phyloP scores from a whole-genome alignment of 2,797 vertebrate species.

The Ptychadena robeensis region DNA sequence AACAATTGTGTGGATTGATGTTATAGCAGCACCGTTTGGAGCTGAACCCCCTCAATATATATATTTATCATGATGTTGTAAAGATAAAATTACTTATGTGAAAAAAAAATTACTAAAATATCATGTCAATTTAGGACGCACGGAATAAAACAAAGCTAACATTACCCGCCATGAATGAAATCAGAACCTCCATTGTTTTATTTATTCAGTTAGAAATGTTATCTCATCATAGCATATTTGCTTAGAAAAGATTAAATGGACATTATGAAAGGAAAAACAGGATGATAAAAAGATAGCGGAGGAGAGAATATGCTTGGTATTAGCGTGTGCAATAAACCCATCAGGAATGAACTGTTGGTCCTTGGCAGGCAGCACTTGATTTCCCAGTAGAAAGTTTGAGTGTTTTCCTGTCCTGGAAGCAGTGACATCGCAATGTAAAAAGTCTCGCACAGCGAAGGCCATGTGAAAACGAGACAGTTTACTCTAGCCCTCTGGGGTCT shows the following conservation, averaged over 20 bases:
- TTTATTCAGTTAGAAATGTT: conserved; percentile 1
- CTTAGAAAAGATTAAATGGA: neutral
- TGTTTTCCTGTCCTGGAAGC: conserved; percentile 29
- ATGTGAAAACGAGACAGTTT: conserved; percentile 45
- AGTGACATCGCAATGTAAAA: conserved; percentile 39
- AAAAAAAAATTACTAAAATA: neutral
- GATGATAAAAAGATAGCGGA: conserved; percentile 43
- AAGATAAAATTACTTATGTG: neutral
- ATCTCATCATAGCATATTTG: conserved; percentile 12
- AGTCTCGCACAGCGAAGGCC: conserved; percentile 33
- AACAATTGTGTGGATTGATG: no score
- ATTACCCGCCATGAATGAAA: neutral
- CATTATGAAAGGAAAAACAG: conserved; percentile 37
- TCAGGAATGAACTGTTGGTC: conserved; percentile 29
- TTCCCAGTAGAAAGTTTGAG: conserved; percentile 25
- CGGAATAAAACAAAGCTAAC: neutral
- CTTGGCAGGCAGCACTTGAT: conserved; percentile 26
- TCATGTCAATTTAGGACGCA: neutral
- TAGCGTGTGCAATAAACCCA: conserved; percentile 29
- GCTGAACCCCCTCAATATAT: no score
- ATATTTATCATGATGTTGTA: no score
- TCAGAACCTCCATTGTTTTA: neutral
- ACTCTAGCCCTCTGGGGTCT: conserved; percentile 40
- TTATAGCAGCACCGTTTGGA: no score
- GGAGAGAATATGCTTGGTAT: conserved; percentile 23